A percentile compares a stretch with the other conserved stretches of the same genome.
phyloP scores from a whole-genome alignment of 2,797 vertebrate genomes.

The Gephyroberyx darwinii region DNA sequence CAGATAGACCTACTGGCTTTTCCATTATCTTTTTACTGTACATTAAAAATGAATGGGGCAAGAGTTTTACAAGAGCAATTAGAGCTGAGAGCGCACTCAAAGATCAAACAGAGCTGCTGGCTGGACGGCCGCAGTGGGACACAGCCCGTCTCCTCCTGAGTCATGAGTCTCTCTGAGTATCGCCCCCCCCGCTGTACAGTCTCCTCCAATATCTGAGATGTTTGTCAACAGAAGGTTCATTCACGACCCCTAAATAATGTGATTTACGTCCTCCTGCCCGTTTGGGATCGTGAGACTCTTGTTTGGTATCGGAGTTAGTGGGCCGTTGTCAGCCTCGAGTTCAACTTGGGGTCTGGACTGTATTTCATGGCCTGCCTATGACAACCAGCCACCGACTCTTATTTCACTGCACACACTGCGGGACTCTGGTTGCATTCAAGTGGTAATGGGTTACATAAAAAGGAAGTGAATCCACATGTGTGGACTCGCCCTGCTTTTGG shows the following conservation, averaged over 20 bases:
- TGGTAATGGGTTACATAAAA: conserved; percentile 80
- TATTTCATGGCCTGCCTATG: conserved; percentile 50
- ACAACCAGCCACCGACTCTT: conserved; percentile 61
- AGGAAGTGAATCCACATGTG: conserved; percentile 78
- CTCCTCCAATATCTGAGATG: conserved; percentile 16
- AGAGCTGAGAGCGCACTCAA: conserved; percentile 74
- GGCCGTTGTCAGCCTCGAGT: conserved; percentile 46
- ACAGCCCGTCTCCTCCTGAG: conserved; percentile 48
- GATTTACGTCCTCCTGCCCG: background rate
- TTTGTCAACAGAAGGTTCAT: conserved; percentile 42
- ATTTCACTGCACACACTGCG: conserved; percentile 67
- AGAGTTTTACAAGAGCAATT: conserved; percentile 80
- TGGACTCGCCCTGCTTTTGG: conserved; percentile 71
- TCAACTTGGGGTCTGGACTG: conserved; percentile 47
- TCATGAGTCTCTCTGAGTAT: conserved; percentile 18
- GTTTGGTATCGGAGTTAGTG: conserved; percentile 28
- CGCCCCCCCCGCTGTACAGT: background rate
- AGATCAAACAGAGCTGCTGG: conserved; percentile 67
- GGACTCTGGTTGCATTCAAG: conserved; percentile 76
- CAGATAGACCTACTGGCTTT: conserved; percentile 42
- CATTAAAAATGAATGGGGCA: conserved; percentile 82
- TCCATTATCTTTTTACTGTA: conserved; percentile 82
- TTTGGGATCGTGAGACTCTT: conserved; percentile 8
- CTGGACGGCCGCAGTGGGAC: conserved; percentile 58
- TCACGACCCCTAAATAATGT: conserved; percentile 9